Percentiles rank a stretch among this genome's conserved stretches.
These are phyloP conservation scores for Noctua janthe DNA, from an alignment of 2,888 invertebrate genomes.

Conservation along the genomic window DNA sequence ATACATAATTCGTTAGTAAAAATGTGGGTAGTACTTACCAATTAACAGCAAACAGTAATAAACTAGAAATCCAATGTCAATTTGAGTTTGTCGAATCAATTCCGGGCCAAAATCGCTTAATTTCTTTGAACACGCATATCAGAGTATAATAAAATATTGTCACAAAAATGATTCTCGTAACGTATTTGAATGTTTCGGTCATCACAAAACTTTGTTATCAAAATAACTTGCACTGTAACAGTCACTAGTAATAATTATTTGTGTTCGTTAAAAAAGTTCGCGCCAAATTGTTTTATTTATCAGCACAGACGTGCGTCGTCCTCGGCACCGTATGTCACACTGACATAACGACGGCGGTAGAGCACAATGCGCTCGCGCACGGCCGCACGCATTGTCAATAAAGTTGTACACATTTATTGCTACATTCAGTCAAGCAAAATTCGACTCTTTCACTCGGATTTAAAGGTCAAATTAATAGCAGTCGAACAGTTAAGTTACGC, in stretches of 20 bases:
- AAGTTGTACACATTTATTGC: constrained; percentile 69
- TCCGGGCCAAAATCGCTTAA: constrained; percentile 80
- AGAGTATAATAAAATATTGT: constrained; percentile 83
- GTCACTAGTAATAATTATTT: constrained; percentile 33
- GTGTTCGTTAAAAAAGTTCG: constrained; percentile 61
- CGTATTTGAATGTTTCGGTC: constrained; percentile 83
- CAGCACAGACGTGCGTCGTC: constrained; percentile 68
- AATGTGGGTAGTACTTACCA: constrained; percentile 70
- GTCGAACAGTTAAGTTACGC: constrained; percentile 37
- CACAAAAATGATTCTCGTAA: constrained; percentile 79
- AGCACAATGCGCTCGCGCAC: constrained; percentile 85
- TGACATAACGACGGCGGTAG: constrained; percentile 80
- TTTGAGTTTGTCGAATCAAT: constrained; percentile 67
- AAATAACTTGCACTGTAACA: constrained; percentile 54
- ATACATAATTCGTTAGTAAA: background rate
- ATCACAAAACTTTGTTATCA: constrained; percentile 76
- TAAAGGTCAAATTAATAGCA: constrained; percentile 41
- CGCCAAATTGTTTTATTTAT: constrained; percentile 71
- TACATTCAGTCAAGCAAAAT: constrained; percentile 39
- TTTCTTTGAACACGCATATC: constrained; percentile 82
- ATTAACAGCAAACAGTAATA: constrained; percentile 56
- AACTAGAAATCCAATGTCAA: constrained; percentile 69
- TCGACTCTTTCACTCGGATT: constrained; percentile 10
- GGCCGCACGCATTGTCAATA: constrained; percentile 82
- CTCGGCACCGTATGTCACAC: constrained; percentile 76